Evolutionary conservation across 1,140 invertebrate genomes (phyloP).

Genomic region (Orchestia grillus): DNA sequence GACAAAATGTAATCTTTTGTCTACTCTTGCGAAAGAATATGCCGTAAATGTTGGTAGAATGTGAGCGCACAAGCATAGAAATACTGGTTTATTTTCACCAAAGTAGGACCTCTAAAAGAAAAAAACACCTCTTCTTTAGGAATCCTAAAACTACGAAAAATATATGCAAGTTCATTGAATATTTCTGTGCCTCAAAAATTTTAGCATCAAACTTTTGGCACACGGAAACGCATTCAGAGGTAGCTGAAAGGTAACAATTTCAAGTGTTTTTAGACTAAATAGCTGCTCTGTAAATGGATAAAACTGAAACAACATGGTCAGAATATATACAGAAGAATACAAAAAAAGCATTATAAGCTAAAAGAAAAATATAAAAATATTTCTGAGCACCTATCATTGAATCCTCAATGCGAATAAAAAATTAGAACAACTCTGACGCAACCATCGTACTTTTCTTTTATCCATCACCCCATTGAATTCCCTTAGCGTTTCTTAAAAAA

Average conservation of each 20-base stretch:
- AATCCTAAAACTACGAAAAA: background rate
- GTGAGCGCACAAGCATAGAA: background rate
- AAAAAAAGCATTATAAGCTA: background rate
- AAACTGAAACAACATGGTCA: background rate
- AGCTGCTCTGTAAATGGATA: background rate
- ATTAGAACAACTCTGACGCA: background rate
- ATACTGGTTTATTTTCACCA: background rate
- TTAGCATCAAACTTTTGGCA: background rate
- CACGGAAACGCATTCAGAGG: background rate
- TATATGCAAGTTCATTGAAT: background rate
- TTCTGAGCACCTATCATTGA: background rate
- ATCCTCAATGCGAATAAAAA: background rate
- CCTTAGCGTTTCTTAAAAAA: background rate
- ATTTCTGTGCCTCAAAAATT: background rate
- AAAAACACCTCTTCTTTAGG: no score
- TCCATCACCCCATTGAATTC: background rate
- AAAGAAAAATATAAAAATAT: background rate
- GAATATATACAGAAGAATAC: background rate
- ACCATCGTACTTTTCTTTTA: background rate
- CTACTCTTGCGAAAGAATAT: background rate
- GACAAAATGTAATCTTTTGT: background rate
- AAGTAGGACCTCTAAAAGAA: background rate
- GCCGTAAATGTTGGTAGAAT: background rate
- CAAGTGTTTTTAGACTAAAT: background rate
- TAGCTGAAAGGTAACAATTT: background rate